Base-by-base conservation (phyloP, 2,888 invertebrate species). In the Marronus borbonicus region DNA sequence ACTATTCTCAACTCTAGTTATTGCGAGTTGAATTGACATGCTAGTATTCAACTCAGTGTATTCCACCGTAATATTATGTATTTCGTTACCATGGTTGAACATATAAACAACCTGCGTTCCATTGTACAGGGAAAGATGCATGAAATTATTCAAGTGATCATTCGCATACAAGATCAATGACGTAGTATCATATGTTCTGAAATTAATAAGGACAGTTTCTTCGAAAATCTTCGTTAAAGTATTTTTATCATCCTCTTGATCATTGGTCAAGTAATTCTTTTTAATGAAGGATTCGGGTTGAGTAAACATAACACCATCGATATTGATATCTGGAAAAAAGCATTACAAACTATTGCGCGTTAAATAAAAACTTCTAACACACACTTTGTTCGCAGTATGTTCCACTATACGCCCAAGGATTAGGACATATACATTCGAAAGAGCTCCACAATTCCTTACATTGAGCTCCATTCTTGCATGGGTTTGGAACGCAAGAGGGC, bases 361-460 rank as follows among this genome's bases (percentile, higher is more conserved):
- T 36, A 36, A 58, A 17, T 8, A 17, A 58, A 1, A 14, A 58
- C 20, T 31, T 49, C 44, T n/a, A 68, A 44, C 12, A 68, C 50
- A 92, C 89, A 97, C 98, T 97, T 85, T 93, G 94, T 90, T 98
- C 97, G 88, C 98, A 98, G 86, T 94, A 95, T 78, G 92, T 91
- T 81, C 98, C 98, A 80, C 95, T 92, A 88, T 98, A 98, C 0
- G 98, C 97, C 96, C 97, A 96, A 58, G 93, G 93, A 88, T 98
- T 98, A 83, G 94, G 94, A 89, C 98, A 98, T 81, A 96, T 94
- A 87, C 98, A 98, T 85, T 95, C 94, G 84, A 97, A 98, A 44
- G 94, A 94, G 80, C 96, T 97, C 97, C 97, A 98, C 0, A 95
- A 90, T 87, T 98, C 97, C 84, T 96, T 96, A 86, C 96, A 98